A percentile compares a stretch with the other conserved stretches of the same genome.
These are phyloP conservation scores for Barbus barbus DNA, from an alignment of 2,113 vertebrate species.

Conservation along the genomic window DNA sequence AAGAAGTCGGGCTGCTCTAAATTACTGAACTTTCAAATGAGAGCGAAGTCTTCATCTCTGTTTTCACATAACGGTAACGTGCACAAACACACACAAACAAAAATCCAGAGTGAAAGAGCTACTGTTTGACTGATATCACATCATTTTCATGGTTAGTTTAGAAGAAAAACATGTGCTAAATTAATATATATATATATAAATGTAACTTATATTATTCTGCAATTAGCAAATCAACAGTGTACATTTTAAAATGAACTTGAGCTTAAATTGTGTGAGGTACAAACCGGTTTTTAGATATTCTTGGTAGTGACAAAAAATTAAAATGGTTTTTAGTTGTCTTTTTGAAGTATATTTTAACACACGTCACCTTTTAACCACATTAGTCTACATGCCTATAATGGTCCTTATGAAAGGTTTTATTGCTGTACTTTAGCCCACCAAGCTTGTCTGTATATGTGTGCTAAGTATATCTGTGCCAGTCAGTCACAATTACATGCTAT, in stretches of 20 bases:
- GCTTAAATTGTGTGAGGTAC: not conserved
- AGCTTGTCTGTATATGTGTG: slow-evolving; percentile 5
- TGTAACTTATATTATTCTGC: not conserved
- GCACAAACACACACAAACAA: not conserved
- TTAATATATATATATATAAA: not conserved
- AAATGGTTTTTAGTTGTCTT: not conserved
- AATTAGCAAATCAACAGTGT: not conserved
- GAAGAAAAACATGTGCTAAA: not conserved
- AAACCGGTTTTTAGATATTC: not conserved
- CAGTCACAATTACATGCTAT: not conserved
- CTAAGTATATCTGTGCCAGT: not conserved
- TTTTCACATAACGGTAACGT: slow-evolving; percentile 81
- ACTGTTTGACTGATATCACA: not conserved
- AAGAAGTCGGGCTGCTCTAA: slow-evolving; percentile 79
- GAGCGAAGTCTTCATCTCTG: slow-evolving; percentile 79
- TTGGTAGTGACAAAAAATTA: not conserved
- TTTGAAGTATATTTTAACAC: not conserved
- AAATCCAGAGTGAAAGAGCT: not conserved
- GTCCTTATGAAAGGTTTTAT: not conserved
- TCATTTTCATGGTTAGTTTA: not conserved
- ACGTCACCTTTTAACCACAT: not conserved
- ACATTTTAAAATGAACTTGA: not conserved
- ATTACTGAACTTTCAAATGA: slow-evolving; percentile 86
- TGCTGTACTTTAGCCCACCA: not conserved
- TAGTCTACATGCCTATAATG: not conserved